These are phyloP conservation scores for Caenorhabditis doughertyi DNA, from an alignment of 2,888 invertebrate species.

Conservation along the genomic window DNA sequence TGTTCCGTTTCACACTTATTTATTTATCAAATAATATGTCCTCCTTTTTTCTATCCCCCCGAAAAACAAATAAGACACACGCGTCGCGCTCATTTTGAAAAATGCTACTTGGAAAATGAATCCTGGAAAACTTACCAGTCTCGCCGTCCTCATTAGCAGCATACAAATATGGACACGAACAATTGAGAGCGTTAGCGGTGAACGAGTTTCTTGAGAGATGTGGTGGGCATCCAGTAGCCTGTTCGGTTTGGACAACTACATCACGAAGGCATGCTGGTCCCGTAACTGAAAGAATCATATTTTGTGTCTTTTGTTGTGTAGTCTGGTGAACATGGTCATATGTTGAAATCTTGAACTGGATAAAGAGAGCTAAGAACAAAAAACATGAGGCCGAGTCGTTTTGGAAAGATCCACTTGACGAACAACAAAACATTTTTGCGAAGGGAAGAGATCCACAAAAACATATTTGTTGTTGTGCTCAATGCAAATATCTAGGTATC, in stretches of 20 bases:
- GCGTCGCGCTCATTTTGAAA: constrained; percentile 12
- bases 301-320: background rate
- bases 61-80: constrained; percentile 41
- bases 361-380: constrained; percentile 38
- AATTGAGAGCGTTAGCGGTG: constrained; percentile 71
- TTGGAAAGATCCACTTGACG: constrained; percentile 56
- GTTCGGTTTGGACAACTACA: constrained; percentile 74
- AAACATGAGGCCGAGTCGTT: constrained; percentile 31
- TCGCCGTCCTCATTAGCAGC: constrained; percentile 57
- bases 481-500: constrained; percentile 61
- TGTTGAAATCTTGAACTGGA: constrained; percentile 25
- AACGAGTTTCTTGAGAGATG: constrained; percentile 73
- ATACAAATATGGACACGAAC: constrained; percentile 73
- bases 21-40: constrained; percentile 53
- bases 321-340: background rate
- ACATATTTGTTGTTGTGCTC: constrained; percentile 61
- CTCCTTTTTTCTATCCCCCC: constrained; percentile 28
- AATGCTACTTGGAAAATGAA: constrained; percentile 29
- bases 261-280: constrained; percentile 75
- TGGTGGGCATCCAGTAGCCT: constrained; percentile 76
- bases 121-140: constrained; percentile 49
- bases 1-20: constrained; percentile 61
- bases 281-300: constrained; percentile 38
- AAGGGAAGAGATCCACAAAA: constrained; percentile 22
- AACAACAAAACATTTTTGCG: constrained; percentile 57